Evolutionary conservation across 2,113 vertebrate species (phyloP).

Genomic region (Amazona vittata): DNA sequence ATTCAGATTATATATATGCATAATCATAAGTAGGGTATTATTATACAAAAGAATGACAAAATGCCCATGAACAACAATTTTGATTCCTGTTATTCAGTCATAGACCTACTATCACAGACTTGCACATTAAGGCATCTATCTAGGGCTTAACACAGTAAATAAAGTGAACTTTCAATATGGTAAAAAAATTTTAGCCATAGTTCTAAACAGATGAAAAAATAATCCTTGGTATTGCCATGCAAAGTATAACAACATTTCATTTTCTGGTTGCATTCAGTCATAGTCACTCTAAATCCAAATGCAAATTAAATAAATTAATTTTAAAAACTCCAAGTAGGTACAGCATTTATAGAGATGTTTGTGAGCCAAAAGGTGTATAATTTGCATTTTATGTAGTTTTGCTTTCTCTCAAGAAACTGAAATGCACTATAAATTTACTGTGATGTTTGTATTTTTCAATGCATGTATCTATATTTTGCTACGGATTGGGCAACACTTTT

Average conservation of each 20-base stretch:
- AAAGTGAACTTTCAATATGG: not conserved
- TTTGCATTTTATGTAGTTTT: not conserved
- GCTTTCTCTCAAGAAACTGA: not conserved
- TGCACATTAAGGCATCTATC: not conserved
- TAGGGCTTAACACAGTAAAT: not conserved
- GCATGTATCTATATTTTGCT: not conserved
- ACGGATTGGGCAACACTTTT: not conserved
- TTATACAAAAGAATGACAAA: not conserved
- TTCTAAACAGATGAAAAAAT: not conserved
- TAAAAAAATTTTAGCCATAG: not conserved
- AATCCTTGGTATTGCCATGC: not conserved
- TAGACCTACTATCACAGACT: not conserved
- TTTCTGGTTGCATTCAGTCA: not conserved
- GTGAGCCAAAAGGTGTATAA: not conserved
- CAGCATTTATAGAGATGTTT: not conserved
- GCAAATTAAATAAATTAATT: not conserved
- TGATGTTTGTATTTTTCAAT: not conserved
- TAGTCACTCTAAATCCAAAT: not conserved
- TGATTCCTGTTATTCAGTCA: not conserved
- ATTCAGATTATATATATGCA: not conserved
- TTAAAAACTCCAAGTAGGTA: not conserved
- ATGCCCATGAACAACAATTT: not conserved
- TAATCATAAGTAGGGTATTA: not conserved
- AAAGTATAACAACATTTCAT: not conserved
- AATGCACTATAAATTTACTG: not conserved